Conservation (phyloP, 2,888 invertebrate species). For the Stenolophus ochropezus region DNA sequence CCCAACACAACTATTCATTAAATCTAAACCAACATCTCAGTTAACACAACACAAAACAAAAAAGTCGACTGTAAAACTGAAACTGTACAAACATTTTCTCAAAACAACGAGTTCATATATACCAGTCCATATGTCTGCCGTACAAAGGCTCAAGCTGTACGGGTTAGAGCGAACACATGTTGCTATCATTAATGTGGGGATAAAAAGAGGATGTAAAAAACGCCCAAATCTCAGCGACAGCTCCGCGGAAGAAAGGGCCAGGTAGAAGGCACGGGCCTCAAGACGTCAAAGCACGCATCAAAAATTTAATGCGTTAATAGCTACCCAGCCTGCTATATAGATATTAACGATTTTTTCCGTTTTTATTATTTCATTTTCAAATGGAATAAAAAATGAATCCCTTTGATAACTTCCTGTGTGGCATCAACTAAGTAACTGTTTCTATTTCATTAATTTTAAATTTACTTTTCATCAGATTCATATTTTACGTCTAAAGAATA, state of each 20-base stretch:
- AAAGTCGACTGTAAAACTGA: neutral
- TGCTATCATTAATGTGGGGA: constrained; percentile 54
- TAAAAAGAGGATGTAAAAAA: constrained; percentile 45
- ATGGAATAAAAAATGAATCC: constrained; percentile 30
- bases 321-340: constrained; percentile 22
- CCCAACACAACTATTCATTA: constrained; percentile 29
- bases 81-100: constrained; percentile 30
- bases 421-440: neutral
- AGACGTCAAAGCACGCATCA: constrained; percentile 43
- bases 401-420: neutral
- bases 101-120: constrained; percentile 33
- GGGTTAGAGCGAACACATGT: constrained; percentile 56
- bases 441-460: constrained; percentile 17
- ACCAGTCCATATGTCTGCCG: constrained; percentile 7
- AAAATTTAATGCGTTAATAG: constrained; percentile 55
- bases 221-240: constrained; percentile 49
- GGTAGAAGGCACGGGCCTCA: constrained; percentile 41
- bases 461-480: neutral
- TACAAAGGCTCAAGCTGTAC: constrained; percentile 50
- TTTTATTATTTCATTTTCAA: constrained; percentile 41
- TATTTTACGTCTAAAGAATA: no score
- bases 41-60: constrained; percentile 26
- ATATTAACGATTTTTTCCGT: constrained; percentile 25
- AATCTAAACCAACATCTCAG: constrained; percentile 26
- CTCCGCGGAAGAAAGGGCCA: constrained; percentile 46